Evolutionary conservation across 1,140 invertebrate species (phyloP), one percentile per base, ranked within the genome.

Genomic region (Sarcophaga peregrina): DNA sequence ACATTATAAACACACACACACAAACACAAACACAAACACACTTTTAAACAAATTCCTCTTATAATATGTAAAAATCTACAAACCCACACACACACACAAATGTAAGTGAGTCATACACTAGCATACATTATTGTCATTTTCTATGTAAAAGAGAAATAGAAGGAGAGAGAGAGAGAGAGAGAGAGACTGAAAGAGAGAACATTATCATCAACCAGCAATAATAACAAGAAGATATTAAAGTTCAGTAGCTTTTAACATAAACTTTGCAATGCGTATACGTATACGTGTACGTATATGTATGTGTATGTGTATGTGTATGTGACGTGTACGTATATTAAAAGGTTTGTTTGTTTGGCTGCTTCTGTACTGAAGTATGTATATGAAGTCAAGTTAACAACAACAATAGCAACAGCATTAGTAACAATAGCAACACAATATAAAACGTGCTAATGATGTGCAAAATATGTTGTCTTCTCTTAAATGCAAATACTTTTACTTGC

Each of bases 401-500:
- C 25, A 37, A 37, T 37, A 37, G 25, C 25, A 37, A 37, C 25
- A 37, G 25, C 25, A 37, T 37, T 37, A 25, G 54, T 13, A 58
- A n/a, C 54, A n/a, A n/a, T 20, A 68, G 17, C 62, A 68, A n/a
- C 62, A 68, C 62, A 68, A 68, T 68, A 68, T 68, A 68, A 78
- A 50, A 78, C 75, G 75, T 78, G 75, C 20, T 78, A 78, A 78
- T 78, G 75, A 78, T 78, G 75, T 78, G 75, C 75, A 78, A 78
- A 78, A 78, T 78, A 78, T 78, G 75, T 78, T 78, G 75, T 37
- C 75, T 50, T 78, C 17, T 78, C 62, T 72, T 78, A 50, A 20
- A 48, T 50, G 75, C 75, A 78, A 78, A 78, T 78, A 52, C 54
- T 58, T 58, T 7, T 13, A 37, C 25, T 37, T 37, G 25, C 25